A percentile compares a stretch with the other conserved stretches of the same genome.
Conservation (phyloP, 1,140 invertebrate species). For the Camponotus vicinus region DNA sequence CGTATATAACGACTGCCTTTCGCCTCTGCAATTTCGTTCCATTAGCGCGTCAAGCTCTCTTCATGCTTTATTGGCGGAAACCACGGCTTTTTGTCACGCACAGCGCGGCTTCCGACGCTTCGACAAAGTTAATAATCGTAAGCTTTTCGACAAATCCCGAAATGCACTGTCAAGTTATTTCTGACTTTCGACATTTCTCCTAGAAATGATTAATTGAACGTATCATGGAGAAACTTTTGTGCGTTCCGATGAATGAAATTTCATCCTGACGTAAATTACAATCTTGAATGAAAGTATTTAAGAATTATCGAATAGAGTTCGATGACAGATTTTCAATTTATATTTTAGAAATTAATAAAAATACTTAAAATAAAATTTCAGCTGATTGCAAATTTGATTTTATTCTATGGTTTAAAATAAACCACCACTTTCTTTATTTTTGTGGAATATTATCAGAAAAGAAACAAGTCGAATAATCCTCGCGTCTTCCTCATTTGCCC, state of each 20-base stretch:
- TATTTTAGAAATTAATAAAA: neutral
- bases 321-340: neutral
- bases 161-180: slow-evolving; percentile 11
- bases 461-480: neutral
- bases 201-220: slow-evolving; percentile 5
- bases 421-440: neutral
- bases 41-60: slow-evolving; percentile 57
- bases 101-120: slow-evolving; percentile 3
- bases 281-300: neutral
- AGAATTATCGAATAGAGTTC: neutral
- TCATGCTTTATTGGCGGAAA: slow-evolving; percentile 60
- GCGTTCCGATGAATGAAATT: neutral
- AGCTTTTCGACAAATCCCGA: neutral
- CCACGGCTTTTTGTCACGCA: slow-evolving; percentile 30
- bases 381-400: neutral
- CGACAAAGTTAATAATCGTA: slow-evolving; percentile 42
- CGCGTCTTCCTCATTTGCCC: slow-evolving; percentile 4
- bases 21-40: slow-evolving; percentile 59
- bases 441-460: neutral
- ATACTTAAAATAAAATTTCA: neutral
- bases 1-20: slow-evolving; percentile 53
- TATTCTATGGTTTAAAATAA: neutral
- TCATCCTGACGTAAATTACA: neutral
- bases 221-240: neutral
- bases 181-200: slow-evolving; percentile 5